Conservation (phyloP, 2,113 vertebrate species). For the Corydoras maculifer region DNA sequence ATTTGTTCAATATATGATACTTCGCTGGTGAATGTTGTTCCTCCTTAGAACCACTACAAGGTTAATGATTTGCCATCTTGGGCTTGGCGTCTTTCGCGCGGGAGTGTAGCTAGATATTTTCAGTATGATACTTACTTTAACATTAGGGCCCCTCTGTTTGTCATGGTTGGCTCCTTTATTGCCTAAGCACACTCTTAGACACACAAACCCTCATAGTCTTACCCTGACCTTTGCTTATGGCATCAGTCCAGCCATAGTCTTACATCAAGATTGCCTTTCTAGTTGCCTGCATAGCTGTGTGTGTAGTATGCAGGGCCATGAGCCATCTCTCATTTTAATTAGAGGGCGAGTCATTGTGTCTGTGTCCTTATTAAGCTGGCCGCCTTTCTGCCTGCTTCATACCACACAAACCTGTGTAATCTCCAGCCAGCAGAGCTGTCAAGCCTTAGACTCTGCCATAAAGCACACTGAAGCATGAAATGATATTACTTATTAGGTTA, state of each 20-base stretch:
- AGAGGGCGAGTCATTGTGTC: slow-evolving; percentile 26
- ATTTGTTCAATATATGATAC: too few relatives aligned
- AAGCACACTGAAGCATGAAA: slow-evolving; percentile 45
- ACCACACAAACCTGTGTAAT: slow-evolving; percentile 45
- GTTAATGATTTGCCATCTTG: too few relatives aligned
- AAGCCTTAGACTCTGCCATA: slow-evolving; percentile 47
- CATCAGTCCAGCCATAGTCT: slow-evolving; percentile 24
- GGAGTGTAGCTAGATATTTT: not conserved
- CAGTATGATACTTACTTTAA: not conserved
- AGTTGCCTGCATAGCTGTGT: slow-evolving; percentile 6
- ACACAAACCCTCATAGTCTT: slow-evolving; percentile 13
- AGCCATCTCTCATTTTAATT: slow-evolving; percentile 38
- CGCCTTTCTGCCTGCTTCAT: slow-evolving; percentile 23
- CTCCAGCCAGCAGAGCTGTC: slow-evolving; percentile 44
- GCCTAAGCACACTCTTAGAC: slow-evolving; percentile 25
- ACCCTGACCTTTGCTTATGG: slow-evolving; percentile 32
- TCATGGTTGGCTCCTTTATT: slow-evolving; percentile 13
- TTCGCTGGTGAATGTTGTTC: too few relatives aligned
- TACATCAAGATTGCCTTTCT: slow-evolving; percentile 25
- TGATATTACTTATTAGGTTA: slow-evolving; percentile 60
- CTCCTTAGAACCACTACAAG: too few relatives aligned
- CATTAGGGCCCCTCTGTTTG: not conserved
- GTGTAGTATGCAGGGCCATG: slow-evolving; percentile 23
- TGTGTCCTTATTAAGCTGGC: slow-evolving; percentile 31
- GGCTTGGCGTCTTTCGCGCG: too few relatives aligned